Percentiles rank a stretch among this genome's conserved stretches.
These are phyloP conservation scores for Corythornis madagascariensis DNA, from an alignment of 2,113 vertebrate species.

Conservation along the genomic window DNA sequence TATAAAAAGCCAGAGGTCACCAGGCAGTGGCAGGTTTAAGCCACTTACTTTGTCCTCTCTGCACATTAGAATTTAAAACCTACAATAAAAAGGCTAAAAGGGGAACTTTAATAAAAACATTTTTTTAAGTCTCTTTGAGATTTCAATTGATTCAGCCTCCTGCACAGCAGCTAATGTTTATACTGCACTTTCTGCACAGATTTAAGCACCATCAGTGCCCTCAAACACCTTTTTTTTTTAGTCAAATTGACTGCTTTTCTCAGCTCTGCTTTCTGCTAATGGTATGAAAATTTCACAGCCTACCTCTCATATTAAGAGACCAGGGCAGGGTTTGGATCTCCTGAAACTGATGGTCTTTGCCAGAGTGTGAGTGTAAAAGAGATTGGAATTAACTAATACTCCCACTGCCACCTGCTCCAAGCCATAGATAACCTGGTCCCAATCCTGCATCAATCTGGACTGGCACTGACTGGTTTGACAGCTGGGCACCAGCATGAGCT, in stretches of 20 bases:
- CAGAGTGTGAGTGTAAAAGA: neutral
- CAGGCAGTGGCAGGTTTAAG: slow-evolving; percentile 12
- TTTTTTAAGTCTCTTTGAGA: neutral
- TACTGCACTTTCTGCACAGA: neutral
- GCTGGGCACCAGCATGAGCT: neutral
- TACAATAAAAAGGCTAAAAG: slow-evolving; percentile 48
- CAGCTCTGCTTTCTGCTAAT: neutral
- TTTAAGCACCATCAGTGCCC: neutral
- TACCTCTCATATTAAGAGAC: neutral
- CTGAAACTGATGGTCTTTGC: neutral
- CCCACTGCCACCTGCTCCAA: neutral
- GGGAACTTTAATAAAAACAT: slow-evolving; percentile 41
- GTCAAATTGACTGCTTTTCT: neutral
- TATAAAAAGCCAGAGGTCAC: neutral
- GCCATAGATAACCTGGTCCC: neutral
- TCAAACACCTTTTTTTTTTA: neutral
- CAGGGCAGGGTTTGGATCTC: neutral
- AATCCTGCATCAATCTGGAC: neutral
- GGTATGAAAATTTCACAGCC: neutral
- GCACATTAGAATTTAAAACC: slow-evolving; percentile 46
- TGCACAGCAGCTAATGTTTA: slow-evolving; percentile 8
- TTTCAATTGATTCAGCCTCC: slow-evolving; percentile 8
- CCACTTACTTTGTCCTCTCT: slow-evolving; percentile 17
- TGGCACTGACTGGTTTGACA: neutral
- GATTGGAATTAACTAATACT: neutral